Conservation (phyloP, 2,797 vertebrate genomes). For the Myotis vivesi region DNA sequence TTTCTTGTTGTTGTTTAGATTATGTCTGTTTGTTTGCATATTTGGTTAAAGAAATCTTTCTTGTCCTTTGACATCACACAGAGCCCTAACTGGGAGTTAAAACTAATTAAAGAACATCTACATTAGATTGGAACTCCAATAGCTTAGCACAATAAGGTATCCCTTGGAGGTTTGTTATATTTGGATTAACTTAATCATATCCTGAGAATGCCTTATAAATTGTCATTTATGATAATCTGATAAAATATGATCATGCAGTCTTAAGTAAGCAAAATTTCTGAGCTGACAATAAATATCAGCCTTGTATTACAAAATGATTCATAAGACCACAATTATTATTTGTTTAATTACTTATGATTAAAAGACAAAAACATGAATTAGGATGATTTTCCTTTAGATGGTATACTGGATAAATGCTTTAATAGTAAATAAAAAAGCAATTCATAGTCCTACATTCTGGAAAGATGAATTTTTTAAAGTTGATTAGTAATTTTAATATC, state of each 20-base stretch:
- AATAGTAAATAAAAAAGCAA: neutral
- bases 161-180: neutral
- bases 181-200: neutral
- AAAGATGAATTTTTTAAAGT: neutral
- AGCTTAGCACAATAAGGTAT: too few species aligned
- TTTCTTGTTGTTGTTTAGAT: neutral
- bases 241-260: neutral
- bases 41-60: neutral
- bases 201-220: neutral
- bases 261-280: neutral
- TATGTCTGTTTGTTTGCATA: neutral
- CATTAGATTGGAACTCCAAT: neutral
- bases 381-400: neutral
- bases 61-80: neutral
- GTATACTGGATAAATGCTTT: neutral
- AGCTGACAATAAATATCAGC: neutral
- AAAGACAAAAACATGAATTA: neutral
- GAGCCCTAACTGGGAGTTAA: neutral
- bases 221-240: neutral
- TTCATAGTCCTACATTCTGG: neutral
- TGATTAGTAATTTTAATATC: slow-evolving; percentile 47
- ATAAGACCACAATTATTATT: neutral
- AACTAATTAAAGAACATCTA: neutral
- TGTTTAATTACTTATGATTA: slow-evolving; percentile 26
- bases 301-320: neutral